Evolutionary conservation across 2,797 vertebrate species (phyloP).

Genomic region (Bovichtus diacanthus): DNA sequence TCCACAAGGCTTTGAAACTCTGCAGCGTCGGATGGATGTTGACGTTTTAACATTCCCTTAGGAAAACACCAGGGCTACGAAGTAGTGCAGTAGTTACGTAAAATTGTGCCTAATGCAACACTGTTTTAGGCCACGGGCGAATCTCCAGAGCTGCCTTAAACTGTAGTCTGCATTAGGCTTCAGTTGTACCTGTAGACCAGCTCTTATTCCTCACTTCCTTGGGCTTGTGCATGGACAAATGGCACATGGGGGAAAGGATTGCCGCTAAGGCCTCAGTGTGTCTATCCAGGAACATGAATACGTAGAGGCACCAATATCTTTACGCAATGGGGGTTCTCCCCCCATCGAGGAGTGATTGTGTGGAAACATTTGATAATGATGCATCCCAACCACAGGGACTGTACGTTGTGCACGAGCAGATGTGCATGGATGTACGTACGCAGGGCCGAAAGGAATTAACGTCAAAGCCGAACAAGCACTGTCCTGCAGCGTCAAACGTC

Average conservation of each 20-base stretch:
- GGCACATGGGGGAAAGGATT: not conserved
- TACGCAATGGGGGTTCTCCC: not conserved
- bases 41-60: not conserved
- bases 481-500: constrained; percentile 3
- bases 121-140: not conserved
- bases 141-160: not conserved
- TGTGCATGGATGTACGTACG: constrained; percentile 5
- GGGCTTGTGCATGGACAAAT: not conserved
- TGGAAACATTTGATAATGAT: not conserved
- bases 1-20: not conserved
- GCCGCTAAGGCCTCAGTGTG: not conserved
- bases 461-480: constrained; percentile 2
- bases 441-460: constrained; percentile 2
- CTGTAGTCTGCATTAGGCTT: not conserved
- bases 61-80: not conserved
- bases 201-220: not conserved
- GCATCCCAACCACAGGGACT: not conserved
- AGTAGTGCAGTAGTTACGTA: not conserved
- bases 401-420: not conserved
- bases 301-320: not conserved
- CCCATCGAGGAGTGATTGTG: not conserved
- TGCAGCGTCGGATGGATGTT: not conserved
- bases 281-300: not conserved
- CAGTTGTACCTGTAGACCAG: not conserved
- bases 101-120: not conserved